Evolutionary conservation across 2,113 vertebrate genomes (phyloP), one percentile per base, ranked within the genome.

Genomic region (Anoura caudifer): DNA sequence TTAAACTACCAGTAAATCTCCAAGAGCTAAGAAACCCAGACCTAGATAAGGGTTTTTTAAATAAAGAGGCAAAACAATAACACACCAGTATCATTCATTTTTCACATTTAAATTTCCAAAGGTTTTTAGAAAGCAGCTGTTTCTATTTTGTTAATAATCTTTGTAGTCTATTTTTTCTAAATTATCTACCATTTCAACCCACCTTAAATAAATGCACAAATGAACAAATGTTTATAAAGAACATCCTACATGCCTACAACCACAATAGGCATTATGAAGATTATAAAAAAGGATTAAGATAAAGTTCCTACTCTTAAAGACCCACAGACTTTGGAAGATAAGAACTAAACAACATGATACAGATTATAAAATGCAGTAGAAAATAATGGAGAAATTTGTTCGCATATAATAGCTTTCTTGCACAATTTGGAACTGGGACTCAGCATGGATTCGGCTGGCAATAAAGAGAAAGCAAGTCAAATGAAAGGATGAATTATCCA

Each of bases 21-120:
- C 20, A 85, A 94, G 17, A 63, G 4, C 17, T 28, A 56, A 85
- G 31, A 65, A 86, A 92, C 67, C 75, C 26, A 54, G 38, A 76
- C 9, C 11, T 45, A 43, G 13, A 11, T 67, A 20, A 73, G 19
- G 3, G 0, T 56, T 95, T 91, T 38, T 43, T 26, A 38, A 72
- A 93, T 75, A 76, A 43, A 82, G 80, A 61, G 16, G 10, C 89
- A 24, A 94, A 88, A 89, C 15, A 85, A 65, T 50, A 81, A 26
- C 36, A 83, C 1, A 75, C 16, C 26, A 38, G 5, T 52, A 83
- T 33, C 17, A 65, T 45, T 77, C 70, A 79, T 90, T 92, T 75
- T 92, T 91, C 41, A 92, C 16, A 86, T 69, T 96, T 47, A 65
- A 22, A 59, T 94, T 50, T 92, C 15, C 33, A 94, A 83, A 86